phyloP scores from a whole-genome alignment of 2,113 vertebrate genomes.

The Callaeas wilsoni region DNA sequence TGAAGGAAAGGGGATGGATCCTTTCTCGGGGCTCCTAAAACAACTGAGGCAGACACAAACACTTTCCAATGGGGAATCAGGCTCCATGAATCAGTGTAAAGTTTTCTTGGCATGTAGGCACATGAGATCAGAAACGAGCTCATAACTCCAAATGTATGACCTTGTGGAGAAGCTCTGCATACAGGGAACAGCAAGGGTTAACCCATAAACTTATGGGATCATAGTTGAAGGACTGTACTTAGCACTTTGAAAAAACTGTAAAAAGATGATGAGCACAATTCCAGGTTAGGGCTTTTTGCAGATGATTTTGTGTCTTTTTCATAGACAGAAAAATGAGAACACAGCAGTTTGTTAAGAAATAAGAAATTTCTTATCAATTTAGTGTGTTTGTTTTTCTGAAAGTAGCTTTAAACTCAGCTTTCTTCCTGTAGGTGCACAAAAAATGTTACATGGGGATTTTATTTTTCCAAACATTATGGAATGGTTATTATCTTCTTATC shows the following conservation, averaged over 20 bases:
- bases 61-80: not conserved
- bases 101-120: not conserved
- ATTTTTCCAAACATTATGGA: not conserved
- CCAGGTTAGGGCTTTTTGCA: not conserved
- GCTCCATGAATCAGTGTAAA: not conserved
- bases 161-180: not conserved
- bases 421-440: not conserved
- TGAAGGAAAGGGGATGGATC: not conserved
- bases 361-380: not conserved
- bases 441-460: not conserved
- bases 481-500: not conserved
- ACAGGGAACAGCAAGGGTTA: not conserved
- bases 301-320: not conserved
- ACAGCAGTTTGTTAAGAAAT: not conserved
- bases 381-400: not conserved
- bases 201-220: not conserved
- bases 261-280: not conserved
- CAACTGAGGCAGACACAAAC: not conserved
- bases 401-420: not conserved
- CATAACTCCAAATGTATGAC: not conserved
- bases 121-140: not conserved
- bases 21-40: not conserved
- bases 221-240: not conserved
- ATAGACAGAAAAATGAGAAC: not conserved
- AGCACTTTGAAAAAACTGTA: not conserved